Evolutionary conservation across 2,113 vertebrate genomes (phyloP).

Genomic region (Galbula dea): DNA sequence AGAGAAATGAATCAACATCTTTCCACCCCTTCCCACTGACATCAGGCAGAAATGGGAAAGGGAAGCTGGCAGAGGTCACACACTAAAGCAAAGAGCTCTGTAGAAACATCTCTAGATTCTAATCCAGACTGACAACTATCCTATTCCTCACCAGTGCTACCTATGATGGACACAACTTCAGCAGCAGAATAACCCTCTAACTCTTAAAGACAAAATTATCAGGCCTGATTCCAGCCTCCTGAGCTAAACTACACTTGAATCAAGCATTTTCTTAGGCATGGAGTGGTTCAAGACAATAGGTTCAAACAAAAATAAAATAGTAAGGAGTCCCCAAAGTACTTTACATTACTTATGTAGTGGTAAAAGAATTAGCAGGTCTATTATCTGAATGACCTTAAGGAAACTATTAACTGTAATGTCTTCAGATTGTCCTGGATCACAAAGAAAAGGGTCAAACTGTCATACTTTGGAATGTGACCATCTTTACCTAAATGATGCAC

Average conservation of each 20-base stretch:
- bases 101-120: not conserved
- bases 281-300: not conserved
- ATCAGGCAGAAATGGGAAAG: not conserved
- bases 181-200: not conserved
- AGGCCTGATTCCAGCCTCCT: not conserved
- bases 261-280: not conserved
- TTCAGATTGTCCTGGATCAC: not conserved
- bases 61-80: not conserved
- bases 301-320: not conserved
- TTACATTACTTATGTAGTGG: not conserved
- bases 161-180: not conserved
- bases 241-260: not conserved
- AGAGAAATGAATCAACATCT: conserved; percentile 7
- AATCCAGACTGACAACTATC: not conserved
- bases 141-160: not conserved
- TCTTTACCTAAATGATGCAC: not conserved
- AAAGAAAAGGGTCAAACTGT: not conserved
- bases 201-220: not conserved
- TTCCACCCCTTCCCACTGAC: not conserved
- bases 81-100: not conserved
- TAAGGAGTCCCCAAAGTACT: not conserved
- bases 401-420: not conserved
- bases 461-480: not conserved
- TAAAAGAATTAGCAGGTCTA: not conserved
- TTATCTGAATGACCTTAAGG: not conserved